Evolutionary conservation across 2,113 vertebrate species (phyloP).

Genomic region (Vidua chalybeata): DNA sequence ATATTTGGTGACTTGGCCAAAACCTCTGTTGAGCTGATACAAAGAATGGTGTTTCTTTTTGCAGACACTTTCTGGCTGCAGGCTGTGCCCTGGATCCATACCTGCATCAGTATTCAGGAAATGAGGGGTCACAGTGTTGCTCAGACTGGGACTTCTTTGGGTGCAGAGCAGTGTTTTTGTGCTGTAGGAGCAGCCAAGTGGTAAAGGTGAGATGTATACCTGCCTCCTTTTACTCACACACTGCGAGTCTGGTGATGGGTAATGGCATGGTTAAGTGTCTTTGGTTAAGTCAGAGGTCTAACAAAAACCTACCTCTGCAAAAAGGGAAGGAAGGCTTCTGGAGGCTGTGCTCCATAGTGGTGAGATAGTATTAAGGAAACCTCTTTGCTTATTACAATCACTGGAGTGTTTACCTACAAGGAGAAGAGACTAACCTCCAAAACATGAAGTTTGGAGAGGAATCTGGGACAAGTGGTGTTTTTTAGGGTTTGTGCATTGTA

Average conservation of each 20-base stretch:
- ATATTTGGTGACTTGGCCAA: neutral
- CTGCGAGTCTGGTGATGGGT: neutral
- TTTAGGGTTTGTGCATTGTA: neutral
- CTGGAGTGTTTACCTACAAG: neutral
- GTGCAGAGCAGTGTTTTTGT: neutral
- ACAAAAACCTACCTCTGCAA: neutral
- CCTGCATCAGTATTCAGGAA: constrained; percentile 16
- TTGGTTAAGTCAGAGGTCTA: rapidly evolving
- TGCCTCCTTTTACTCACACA: neutral
- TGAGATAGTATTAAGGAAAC: neutral
- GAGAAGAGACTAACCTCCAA: neutral
- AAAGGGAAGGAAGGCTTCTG: neutral
- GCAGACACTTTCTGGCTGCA: neutral
- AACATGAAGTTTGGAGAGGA: neutral
- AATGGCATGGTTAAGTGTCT: neutral
- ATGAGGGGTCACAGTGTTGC: neutral
- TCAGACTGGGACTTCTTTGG: neutral
- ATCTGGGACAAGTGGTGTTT: neutral
- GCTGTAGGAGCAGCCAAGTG: neutral
- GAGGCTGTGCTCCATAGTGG: neutral
- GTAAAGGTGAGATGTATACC: neutral
- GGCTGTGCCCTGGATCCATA: constrained; percentile 8
- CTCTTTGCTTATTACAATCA: neutral
- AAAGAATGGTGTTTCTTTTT: neutral
- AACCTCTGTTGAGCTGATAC: neutral